phyloP scores from a whole-genome alignment of 2,113 vertebrate species.

The Nothoprocta pentlandii region DNA sequence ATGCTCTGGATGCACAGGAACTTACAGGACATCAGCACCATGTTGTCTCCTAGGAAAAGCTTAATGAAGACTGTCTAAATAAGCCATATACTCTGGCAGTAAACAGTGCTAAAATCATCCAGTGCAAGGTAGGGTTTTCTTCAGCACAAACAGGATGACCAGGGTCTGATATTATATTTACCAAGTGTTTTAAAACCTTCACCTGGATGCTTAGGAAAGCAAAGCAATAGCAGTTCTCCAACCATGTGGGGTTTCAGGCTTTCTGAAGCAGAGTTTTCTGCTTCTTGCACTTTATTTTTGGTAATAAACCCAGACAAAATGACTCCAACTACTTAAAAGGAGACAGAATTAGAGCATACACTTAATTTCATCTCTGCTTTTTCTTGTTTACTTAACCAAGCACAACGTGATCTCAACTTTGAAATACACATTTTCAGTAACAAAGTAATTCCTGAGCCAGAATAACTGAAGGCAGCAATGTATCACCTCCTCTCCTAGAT shows the following conservation, averaged over 20 bases:
- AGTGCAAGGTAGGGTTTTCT: background rate
- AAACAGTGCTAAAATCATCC: background rate
- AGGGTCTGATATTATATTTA: background rate
- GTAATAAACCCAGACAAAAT: background rate
- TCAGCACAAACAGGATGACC: background rate
- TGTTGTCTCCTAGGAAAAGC: background rate
- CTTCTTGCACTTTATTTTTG: background rate
- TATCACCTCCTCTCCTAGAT: background rate
- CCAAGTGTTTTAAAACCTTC: background rate
- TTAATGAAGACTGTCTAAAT: background rate
- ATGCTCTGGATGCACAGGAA: background rate
- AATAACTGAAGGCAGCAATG: background rate
- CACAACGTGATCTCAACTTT: background rate
- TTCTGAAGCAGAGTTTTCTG: background rate
- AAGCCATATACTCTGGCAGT: background rate
- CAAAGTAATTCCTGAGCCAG: background rate
- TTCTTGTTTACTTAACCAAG: background rate
- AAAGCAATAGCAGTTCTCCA: background rate
- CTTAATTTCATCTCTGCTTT: background rate
- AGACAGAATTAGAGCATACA: rapidly evolving
- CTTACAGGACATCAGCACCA: background rate
- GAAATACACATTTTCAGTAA: rapidly evolving
- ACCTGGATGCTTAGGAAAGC: background rate
- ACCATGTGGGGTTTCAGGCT: background rate
- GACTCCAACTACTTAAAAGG: background rate